Evolutionary conservation across 1,140 invertebrate genomes (phyloP), one percentile per base, ranked within the genome.

Genomic region (Spodoptera frugiperda): DNA sequence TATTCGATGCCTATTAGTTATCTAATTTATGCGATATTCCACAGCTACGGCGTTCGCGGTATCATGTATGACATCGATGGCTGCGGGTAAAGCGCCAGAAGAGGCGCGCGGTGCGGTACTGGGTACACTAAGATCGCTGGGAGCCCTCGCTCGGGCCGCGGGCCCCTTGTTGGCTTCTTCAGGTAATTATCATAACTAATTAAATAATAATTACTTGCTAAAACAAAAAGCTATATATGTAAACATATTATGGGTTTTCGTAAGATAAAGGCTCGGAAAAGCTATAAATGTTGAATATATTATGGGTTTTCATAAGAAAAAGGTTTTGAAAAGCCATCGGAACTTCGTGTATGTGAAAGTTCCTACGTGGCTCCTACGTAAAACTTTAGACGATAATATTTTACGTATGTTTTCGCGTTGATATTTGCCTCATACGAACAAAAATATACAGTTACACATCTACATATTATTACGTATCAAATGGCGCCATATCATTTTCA

Each of bases 91-190:
- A 91, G 98, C 98, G 5, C 95, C 96, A 19, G 95, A 95, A 70
- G 96, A 97, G 87, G 97, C 99, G 87, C 99, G 99, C 89, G 99
- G 99, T 17, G 96, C 97, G 9, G 97, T 99, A 73, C 96, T 99
- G 82, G 99, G 99, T 5, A 98, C 98, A 79, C 98, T 99, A 88
- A 95, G 99, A 80, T 99, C 98, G 1, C 94, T 99, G 15, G 99
- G 99, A 15, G 98, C 98, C 10, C 94, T 99, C 17, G 98, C 98
- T 30, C 94, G 99, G 83, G 98, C 98, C n/a, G 89, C 98, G 44
- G 99, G 99, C 17, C 99, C 99, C 8, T 93, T 99, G 59, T 85
- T 98, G n/a, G 97, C 97, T 53, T 98, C 98, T 74, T 95, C 97
- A 81, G 95, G 96, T 97, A 90, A 90, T 84, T 89, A 30, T 30